Evolutionary conservation across 2,113 vertebrate species (phyloP).

Genomic region (Castor canadensis): DNA sequence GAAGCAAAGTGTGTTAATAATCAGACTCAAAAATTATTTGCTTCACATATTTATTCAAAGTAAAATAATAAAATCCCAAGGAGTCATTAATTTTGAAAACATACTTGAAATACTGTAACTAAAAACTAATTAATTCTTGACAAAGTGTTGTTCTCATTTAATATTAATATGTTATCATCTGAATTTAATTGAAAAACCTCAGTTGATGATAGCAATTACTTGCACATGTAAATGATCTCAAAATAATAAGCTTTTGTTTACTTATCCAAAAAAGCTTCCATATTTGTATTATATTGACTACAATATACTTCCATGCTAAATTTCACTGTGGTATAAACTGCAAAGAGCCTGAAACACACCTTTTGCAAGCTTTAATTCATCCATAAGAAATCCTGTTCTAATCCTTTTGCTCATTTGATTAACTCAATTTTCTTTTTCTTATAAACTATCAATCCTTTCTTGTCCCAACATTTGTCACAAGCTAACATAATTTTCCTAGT

Average conservation of each 20-base stretch:
- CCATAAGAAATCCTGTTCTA: background rate
- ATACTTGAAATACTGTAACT: constrained; percentile 5
- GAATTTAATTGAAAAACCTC: background rate
- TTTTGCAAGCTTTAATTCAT: background rate
- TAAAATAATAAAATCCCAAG: background rate
- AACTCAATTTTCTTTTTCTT: background rate
- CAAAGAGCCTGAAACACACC: background rate
- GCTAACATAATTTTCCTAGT: background rate
- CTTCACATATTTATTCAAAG: background rate
- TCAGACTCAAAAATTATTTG: background rate
- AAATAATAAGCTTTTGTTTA: background rate
- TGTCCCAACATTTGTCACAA: background rate
- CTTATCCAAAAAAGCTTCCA: background rate
- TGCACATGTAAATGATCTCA: background rate
- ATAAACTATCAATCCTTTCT: background rate
- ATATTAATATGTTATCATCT: background rate
- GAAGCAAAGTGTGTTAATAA: background rate
- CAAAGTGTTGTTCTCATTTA: background rate
- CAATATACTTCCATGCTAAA: background rate
- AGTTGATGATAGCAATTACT: background rate
- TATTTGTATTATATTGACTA: background rate
- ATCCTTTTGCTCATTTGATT: background rate
- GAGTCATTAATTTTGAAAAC: constrained; percentile 24
- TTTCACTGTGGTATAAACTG: background rate
- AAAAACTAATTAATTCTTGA: background rate